These are phyloP conservation scores for Ptilorrhoa leucosticta DNA, from an alignment of 2,113 vertebrate genomes.

Conservation along the genomic window DNA sequence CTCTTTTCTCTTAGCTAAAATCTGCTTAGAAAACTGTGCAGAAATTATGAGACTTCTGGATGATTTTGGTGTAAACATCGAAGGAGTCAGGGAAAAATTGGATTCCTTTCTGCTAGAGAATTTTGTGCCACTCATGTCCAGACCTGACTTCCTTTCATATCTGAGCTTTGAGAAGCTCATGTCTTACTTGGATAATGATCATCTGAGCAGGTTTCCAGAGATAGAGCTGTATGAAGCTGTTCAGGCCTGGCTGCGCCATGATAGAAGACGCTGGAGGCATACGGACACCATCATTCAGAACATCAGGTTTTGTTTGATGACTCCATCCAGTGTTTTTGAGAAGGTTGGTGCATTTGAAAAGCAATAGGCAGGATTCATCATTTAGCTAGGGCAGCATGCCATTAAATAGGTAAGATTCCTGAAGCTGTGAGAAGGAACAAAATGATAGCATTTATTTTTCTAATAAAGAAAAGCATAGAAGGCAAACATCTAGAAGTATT, in stretches of 20 bases:
- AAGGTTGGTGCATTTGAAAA: conserved; percentile 88
- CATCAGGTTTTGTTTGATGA: conserved; percentile 99
- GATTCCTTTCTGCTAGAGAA: conserved; percentile 95
- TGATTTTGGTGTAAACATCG: conserved; percentile 97
- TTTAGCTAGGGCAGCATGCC: conserved; percentile 69
- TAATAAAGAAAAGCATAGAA: neutral
- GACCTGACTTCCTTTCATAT: conserved; percentile 96
- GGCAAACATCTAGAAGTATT: conserved; percentile 31
- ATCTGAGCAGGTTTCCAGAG: conserved; percentile 94
- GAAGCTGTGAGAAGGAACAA: conserved; percentile 20
- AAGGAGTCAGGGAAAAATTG: conserved; percentile 95
- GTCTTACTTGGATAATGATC: conserved; percentile 93
- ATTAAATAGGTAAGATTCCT: conserved; percentile 59
- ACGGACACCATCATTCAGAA: conserved; percentile 97
- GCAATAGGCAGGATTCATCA: conserved; percentile 68
- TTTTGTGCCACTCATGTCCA: conserved; percentile 97
- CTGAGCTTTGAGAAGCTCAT: conserved; percentile 96
- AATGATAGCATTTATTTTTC: conserved; percentile 36
- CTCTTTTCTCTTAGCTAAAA: conserved; percentile 96
- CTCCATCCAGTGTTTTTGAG: conserved; percentile 94
- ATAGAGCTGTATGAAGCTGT: conserved; percentile 97
- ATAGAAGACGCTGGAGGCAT: conserved; percentile 97
- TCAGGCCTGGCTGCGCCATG: conserved; percentile 95
- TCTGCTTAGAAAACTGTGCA: conserved; percentile 98
- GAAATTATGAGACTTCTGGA: conserved; percentile 98